A percentile compares a stretch with the other conserved stretches of the same genome.
These are phyloP conservation scores for Lophochroa leadbeateri DNA, from an alignment of 2,113 vertebrate genomes.

Conservation along the genomic window DNA sequence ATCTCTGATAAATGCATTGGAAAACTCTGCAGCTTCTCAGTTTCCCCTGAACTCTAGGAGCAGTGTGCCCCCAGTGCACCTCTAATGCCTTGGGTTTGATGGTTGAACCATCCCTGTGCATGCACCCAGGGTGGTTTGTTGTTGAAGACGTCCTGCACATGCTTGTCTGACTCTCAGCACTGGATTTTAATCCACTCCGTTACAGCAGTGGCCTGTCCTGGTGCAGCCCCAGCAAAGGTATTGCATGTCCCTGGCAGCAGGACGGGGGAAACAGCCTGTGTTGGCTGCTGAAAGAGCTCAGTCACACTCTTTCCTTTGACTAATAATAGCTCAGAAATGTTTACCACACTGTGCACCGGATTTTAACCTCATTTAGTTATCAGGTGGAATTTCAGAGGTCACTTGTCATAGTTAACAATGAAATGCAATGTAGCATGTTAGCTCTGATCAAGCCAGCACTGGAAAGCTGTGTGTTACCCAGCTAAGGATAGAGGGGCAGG, in stretches of 20 bases:
- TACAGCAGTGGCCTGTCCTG: not conserved
- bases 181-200: not conserved
- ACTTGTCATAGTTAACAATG: fast-evolving
- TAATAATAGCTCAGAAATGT: not conserved
- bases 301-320: not conserved
- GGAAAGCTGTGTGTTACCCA: not conserved
- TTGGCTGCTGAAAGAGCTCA: not conserved
- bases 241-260: not conserved
- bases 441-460: not conserved
- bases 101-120: not conserved
- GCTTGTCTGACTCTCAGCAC: not conserved
- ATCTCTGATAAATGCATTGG: fast-evolving
- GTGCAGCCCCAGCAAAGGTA: not conserved
- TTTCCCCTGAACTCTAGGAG: no score
- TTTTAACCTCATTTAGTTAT: not conserved
- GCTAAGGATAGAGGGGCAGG: not conserved
- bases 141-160: not conserved
- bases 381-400: not conserved
- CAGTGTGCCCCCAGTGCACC: fast-evolving
- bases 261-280: not conserved
- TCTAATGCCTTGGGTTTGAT: fast-evolving
- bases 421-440: fast-evolving
- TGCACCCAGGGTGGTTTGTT: not conserved
- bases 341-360: fast-evolving
- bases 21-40: fast-evolving